These are phyloP conservation scores for Eulacestoma nigropectus DNA, from an alignment of 2,113 vertebrate species.

Conservation along the genomic window DNA sequence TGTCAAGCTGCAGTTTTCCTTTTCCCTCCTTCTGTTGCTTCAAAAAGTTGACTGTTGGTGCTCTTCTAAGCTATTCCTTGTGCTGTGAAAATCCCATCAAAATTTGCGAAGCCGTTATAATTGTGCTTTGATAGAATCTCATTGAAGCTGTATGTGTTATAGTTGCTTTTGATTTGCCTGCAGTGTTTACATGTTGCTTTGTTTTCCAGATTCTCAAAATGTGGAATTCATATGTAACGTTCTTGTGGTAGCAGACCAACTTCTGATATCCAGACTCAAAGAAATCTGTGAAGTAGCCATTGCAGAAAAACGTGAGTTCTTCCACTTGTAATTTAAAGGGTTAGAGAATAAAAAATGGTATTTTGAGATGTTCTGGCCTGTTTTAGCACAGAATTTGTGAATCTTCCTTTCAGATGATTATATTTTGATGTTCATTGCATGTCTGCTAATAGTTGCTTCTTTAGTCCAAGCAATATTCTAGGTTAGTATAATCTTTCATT, in stretches of 20 bases:
- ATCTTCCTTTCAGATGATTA: background rate
- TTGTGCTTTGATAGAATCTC: background rate
- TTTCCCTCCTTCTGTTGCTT: background rate
- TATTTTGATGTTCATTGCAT: background rate
- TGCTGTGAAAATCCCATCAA: background rate
- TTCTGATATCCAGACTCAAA: constrained; percentile 90
- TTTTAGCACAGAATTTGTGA: background rate
- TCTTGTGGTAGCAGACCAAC: constrained; percentile 93
- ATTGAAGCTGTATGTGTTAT: background rate
- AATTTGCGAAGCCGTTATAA: background rate
- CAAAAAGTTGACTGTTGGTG: background rate
- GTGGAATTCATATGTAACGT: constrained; percentile 92
- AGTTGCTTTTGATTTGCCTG: background rate
- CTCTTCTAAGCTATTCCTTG: background rate
- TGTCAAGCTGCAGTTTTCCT: background rate
- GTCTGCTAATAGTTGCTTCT: background rate
- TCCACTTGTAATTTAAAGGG: background rate
- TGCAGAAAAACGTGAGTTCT: constrained; percentile 87
- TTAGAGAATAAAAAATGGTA: background rate
- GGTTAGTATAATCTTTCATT: background rate
- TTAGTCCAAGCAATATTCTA: background rate
- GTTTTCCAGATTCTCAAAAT: constrained; percentile 81
- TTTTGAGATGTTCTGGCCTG: background rate
- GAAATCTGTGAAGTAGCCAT: constrained; percentile 94
- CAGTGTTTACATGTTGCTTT: background rate